These are phyloP conservation scores for Calidris pugnax DNA, from an alignment of 2,113 vertebrate species.

Conservation along the genomic window DNA sequence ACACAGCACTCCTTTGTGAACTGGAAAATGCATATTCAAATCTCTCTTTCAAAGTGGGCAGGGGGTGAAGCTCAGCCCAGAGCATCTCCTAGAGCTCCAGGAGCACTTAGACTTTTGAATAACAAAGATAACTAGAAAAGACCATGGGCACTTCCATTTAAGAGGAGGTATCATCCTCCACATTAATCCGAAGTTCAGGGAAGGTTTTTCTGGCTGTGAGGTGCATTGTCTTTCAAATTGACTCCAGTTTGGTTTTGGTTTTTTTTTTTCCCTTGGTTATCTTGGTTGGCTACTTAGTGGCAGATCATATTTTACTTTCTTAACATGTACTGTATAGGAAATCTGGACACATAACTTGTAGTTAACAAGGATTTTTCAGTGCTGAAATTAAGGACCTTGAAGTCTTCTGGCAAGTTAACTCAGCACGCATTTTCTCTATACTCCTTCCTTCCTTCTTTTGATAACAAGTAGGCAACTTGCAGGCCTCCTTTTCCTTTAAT, in stretches of 20 bases:
- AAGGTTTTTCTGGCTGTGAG: not conserved
- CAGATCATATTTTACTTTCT: not conserved
- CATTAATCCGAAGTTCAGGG: not conserved
- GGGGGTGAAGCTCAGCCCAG: not conserved
- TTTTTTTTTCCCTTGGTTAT: not conserved
- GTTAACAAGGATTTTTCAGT: not conserved
- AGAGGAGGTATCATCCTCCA: not conserved
- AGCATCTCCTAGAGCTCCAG: not conserved
- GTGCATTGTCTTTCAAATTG: not conserved
- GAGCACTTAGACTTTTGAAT: not conserved
- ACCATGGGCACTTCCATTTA: fast-evolving
- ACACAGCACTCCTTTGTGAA: not conserved
- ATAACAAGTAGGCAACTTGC: not conserved
- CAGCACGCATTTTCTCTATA: not conserved
- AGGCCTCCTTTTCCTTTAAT: not conserved
- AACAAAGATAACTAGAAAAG: not conserved
- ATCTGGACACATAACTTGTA: not conserved
- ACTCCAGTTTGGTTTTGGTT: too few species aligned
- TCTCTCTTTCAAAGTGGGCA: not conserved
- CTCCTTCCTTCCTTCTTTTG: not conserved
- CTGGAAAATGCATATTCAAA: not conserved
- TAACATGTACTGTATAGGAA: not conserved
- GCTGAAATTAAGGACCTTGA: not conserved
- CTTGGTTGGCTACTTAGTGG: not conserved
- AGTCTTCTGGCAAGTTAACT: not conserved